phyloP scores from a whole-genome alignment of 1,140 invertebrate species.

The Zaprionus ornatus region DNA sequence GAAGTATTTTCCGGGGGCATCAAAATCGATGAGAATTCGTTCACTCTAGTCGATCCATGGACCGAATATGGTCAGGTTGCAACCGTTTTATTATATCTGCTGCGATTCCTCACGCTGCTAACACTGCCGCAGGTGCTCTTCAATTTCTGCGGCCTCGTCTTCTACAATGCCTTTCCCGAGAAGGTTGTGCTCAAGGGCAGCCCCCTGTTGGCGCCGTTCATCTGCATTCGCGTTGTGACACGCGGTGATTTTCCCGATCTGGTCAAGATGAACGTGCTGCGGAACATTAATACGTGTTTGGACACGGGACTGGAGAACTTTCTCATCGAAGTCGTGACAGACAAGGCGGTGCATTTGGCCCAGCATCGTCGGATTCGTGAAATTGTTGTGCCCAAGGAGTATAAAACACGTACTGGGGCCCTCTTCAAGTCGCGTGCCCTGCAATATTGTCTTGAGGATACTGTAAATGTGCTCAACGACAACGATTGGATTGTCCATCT shows the following conservation, averaged over 20 bases:
- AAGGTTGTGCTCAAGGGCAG: conserved; percentile 95
- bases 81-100: conserved; percentile 90
- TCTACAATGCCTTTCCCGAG: conserved; percentile 98
- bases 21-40: conserved; percentile 86
- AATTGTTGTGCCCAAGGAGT: conserved; percentile 93
- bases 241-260: conserved; percentile 97
- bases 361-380: conserved; percentile 90
- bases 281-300: conserved; percentile 95
- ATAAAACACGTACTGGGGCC: conserved; percentile 95
- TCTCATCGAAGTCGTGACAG: conserved; percentile 98
- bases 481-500: conserved; percentile 99
- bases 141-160: conserved; percentile 95
- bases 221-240: conserved; percentile 97
- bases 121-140: conserved; percentile 95
- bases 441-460: conserved; percentile 97
- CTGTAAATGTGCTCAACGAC: conserved; percentile 93
- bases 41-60: conserved; percentile 90
- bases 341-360: conserved; percentile 92
- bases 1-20: conserved; percentile 92
- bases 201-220: conserved; percentile 95
- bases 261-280: conserved; percentile 93
- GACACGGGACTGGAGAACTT: conserved; percentile 97
- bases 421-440: conserved; percentile 97
- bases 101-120: conserved; percentile 93
- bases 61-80: conserved; percentile 90